These are phyloP conservation scores for Lithophane leautieri DNA, from an alignment of 2,888 invertebrate genomes.

Conservation along the genomic window DNA sequence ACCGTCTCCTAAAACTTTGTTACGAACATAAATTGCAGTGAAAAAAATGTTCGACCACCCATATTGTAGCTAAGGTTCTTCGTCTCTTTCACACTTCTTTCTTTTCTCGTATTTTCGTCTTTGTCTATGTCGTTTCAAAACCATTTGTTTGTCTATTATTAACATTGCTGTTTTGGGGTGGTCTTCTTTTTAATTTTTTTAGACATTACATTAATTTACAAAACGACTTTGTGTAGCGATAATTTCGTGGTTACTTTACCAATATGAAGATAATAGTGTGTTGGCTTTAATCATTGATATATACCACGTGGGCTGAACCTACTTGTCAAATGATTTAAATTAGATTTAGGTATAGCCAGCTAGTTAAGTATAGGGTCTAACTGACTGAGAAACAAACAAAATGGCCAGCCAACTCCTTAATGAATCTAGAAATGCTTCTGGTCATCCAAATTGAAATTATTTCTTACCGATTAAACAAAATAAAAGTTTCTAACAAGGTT, in stretches of 20 bases:
- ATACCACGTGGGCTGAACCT: not conserved
- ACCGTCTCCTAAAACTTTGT: conserved; percentile 72
- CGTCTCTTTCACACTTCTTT: conserved; percentile 69
- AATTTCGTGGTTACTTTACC: conserved; percentile 17
- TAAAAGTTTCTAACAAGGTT: not conserved
- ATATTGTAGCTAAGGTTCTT: conserved; percentile 71
- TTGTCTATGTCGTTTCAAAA: conserved; percentile 73
- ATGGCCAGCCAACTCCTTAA: not conserved
- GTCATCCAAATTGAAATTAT: not conserved
- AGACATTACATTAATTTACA: conserved; percentile 55
- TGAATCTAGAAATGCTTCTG: not conserved
- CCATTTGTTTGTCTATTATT: conserved; percentile 84
- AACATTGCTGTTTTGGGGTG: conserved; percentile 86
- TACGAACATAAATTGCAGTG: conserved; percentile 80
- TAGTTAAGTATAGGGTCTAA: not conserved
- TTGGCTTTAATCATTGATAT: conserved; percentile 5
- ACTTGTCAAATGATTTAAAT: not conserved
- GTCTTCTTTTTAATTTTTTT: conserved; percentile 76
- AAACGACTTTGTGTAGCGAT: conserved; percentile 38
- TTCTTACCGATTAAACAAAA: not conserved
- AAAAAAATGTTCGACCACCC: conserved; percentile 86
- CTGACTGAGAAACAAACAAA: not conserved
- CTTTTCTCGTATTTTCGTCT: conserved; percentile 55
- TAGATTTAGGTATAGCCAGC: not conserved
- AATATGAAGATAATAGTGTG: conserved; percentile 1